phyloP scores from a whole-genome alignment of 2,797 vertebrate genomes.

The Tenualosa ilisha region DNA sequence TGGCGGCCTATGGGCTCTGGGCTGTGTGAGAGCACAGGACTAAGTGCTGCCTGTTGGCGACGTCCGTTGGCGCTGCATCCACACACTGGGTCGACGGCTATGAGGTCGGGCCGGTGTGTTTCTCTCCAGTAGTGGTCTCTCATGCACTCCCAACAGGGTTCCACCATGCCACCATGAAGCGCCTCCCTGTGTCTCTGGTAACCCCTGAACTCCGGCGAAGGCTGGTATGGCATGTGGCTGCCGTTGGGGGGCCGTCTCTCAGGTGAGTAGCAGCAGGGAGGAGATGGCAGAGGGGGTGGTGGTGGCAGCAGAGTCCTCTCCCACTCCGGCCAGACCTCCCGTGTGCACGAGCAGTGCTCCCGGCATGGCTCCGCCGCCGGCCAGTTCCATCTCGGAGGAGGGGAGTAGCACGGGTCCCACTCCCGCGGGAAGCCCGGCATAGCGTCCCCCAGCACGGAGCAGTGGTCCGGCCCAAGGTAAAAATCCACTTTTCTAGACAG shows the following conservation, averaged over 20 bases:
- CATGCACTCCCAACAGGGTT: slow-evolving; percentile 41
- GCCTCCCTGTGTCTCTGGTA: slow-evolving; percentile 61
- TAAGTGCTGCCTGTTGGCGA: slow-evolving; percentile 58
- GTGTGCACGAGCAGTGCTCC: slow-evolving; percentile 65
- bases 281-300: neutral
- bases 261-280: slow-evolving; percentile 39
- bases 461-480: slow-evolving; percentile 60
- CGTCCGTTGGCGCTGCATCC: slow-evolving; percentile 21
- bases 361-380: slow-evolving; percentile 52
- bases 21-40: neutral
- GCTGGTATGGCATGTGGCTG: slow-evolving; percentile 55
- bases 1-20: neutral
- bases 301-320: slow-evolving; percentile 17
- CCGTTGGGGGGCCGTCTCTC: slow-evolving; percentile 58
- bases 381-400: slow-evolving; percentile 63
- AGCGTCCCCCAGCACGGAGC: slow-evolving; percentile 54
- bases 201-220: slow-evolving; percentile 73
- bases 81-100: slow-evolving; percentile 19
- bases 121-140: slow-evolving; percentile 55
- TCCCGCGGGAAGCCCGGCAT: slow-evolving; percentile 63
- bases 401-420: slow-evolving; percentile 45
- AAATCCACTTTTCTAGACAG: slow-evolving; percentile 71
- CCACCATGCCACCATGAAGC: slow-evolving; percentile 25
- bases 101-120: slow-evolving; percentile 28
- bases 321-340: slow-evolving; percentile 50